Evolutionary conservation across 2,113 vertebrate species (phyloP).

Genomic region (Podarcis muralis): DNA sequence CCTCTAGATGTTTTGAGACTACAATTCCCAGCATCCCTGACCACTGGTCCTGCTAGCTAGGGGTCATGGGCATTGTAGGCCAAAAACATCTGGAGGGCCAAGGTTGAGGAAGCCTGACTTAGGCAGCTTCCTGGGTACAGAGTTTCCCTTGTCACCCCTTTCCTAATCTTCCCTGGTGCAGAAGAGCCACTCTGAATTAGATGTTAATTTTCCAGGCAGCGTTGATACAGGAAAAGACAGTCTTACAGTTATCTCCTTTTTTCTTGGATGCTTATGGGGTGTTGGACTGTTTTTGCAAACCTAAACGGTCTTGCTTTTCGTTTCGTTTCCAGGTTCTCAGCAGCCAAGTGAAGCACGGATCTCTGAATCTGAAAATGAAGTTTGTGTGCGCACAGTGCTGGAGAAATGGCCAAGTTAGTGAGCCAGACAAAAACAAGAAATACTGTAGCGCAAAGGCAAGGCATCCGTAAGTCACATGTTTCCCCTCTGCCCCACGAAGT

Average conservation of each 20-base stretch:
- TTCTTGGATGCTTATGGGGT: not conserved
- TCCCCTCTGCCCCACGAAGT: not conserved
- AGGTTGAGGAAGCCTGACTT: no score
- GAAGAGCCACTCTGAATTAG: not conserved
- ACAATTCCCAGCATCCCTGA: no score
- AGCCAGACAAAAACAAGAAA: conserved; percentile 95
- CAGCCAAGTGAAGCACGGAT: conserved; percentile 82
- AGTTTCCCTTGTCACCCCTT: no score
- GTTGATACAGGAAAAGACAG: not conserved
- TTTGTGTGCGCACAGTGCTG: conserved; percentile 96
- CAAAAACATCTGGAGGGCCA: no score
- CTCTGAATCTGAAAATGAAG: conserved; percentile 93
- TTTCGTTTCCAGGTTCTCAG: conserved; percentile 76
- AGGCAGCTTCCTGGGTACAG: no score
- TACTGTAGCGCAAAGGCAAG: conserved; percentile 97
- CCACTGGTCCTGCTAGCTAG: no score
- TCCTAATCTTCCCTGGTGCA: not conserved
- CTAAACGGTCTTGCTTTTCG: conserved; percentile 35
- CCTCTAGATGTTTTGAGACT: no score
- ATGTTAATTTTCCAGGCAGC: not conserved
- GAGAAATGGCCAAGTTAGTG: conserved; percentile 93
- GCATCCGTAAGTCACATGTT: conserved; percentile 86
- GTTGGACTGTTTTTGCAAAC: conserved; percentile 30
- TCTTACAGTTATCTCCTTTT: not conserved
- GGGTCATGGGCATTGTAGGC: no score